Conservation (phyloP, 2,113 vertebrate genomes). For the Gallinago media region DNA sequence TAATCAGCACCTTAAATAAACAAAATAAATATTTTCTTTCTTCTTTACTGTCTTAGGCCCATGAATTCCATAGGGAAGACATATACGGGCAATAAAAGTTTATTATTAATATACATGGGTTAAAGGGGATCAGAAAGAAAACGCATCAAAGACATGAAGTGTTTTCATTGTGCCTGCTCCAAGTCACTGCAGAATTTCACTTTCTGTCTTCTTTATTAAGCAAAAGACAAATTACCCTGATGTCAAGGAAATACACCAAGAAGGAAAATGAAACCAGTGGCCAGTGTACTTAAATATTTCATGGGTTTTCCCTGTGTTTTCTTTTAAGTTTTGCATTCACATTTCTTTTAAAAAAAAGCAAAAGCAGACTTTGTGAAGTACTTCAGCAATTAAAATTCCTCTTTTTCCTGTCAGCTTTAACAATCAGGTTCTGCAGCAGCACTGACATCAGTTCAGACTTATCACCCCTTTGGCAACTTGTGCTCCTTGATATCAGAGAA, state of each 20-base stretch:
- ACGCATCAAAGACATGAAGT: not conserved
- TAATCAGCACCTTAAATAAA: not conserved
- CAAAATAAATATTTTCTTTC: constrained; percentile 5
- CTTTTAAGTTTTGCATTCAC: not conserved
- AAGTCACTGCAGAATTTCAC: constrained; percentile 49
- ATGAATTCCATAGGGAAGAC: not conserved
- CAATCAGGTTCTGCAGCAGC: not conserved
- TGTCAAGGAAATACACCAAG: constrained; percentile 40
- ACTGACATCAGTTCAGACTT: not conserved
- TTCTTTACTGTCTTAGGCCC: not conserved
- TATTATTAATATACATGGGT: not conserved
- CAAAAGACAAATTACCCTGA: constrained; percentile 67
- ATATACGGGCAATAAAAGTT: constrained; percentile 8
- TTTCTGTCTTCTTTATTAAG: constrained; percentile 54
- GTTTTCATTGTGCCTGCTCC: constrained; percentile 26
- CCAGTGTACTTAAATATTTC: not conserved
- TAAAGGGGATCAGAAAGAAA: constrained; percentile 25
- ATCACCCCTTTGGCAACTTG: not conserved
- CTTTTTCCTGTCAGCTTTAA: not conserved
- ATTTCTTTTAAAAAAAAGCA: not conserved
- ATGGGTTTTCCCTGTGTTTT: not conserved
- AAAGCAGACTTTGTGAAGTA: not conserved
- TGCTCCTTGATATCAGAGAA: not conserved
- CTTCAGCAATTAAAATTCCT: not conserved
- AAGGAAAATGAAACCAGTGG: constrained; percentile 62